Evolutionary conservation across 1,140 invertebrate species (phyloP), one percentile per base, ranked within the genome.

Genomic region (Brachionus sp.): DNA sequence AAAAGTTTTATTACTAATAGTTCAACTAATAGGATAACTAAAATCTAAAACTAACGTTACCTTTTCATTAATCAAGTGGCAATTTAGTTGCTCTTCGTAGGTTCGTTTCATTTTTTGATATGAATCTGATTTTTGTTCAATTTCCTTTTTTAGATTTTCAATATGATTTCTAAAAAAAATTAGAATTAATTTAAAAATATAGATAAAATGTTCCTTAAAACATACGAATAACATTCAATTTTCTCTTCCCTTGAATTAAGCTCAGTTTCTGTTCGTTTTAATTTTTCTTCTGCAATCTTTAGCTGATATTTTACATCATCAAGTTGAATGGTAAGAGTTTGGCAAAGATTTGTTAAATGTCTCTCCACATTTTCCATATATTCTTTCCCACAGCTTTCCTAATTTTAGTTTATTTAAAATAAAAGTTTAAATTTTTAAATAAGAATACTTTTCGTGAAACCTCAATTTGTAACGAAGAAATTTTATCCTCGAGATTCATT

Each of bases 271-370:
- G 29, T 23, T n/a, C 50, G 25, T 44, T 44, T 80, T 5, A 23
- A 9, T 80, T 80, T 80, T 57, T 80, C 77, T 13, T 80, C 77
- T 6, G 77, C 35, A 19, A 42, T 25, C 42, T 39, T 80, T 0
- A 80, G 33, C 13, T 80, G 46, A 57, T 29, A 62, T 80, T 37
- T 57, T 29, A 25, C 12, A 37, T 80, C 77, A 3, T 80, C 77
- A 42, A 80, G 39, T 44, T 80, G 77, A 35, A 9, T 7, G 1
- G 77, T 80, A 10, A 80, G 25, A 23, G 77, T 80, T 35, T 80
- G 50, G 25, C 77, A 80, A 42, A 80, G 57, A 44, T 62, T 80
- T 39, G 77, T 80, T 3, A 80, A 80, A 80, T 80, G 77, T 44
- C 57, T 80, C 37, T 80, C 50, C 7, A 50, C 62, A 44, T 44